Conservation (phyloP, 2,113 vertebrate genomes). For the Grammomys dolichurus region DNA sequence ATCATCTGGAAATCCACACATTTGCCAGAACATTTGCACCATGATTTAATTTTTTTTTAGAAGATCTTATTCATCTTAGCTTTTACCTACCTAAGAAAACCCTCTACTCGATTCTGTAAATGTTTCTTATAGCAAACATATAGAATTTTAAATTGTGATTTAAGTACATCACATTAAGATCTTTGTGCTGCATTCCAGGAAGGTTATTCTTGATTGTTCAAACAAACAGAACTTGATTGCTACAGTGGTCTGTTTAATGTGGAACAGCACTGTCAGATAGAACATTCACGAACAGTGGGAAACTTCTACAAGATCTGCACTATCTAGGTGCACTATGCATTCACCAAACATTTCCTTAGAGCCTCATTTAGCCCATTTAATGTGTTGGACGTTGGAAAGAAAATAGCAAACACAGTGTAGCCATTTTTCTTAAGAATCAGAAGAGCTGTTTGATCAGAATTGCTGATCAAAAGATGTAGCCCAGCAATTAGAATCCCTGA, state of each 20-base stretch:
- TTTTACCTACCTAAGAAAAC: background rate
- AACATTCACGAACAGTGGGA: background rate
- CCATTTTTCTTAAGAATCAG: background rate
- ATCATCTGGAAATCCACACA: background rate
- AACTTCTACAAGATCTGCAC: background rate
- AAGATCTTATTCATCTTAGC: background rate
- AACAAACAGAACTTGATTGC: background rate
- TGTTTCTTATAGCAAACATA: background rate
- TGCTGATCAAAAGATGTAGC: too few relatives aligned
- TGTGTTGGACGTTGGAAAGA: background rate
- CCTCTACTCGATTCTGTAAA: background rate
- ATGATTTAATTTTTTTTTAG: background rate
- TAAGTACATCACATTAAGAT: background rate
- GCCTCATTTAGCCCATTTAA: background rate
- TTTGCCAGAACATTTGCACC: background rate
- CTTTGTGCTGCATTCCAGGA: background rate
- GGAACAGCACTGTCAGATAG: background rate
- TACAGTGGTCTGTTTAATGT: background rate
- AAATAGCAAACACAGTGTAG: background rate
- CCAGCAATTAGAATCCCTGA: background rate
- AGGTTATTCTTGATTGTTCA: background rate
- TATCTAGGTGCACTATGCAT: background rate
- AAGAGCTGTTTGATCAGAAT: background rate
- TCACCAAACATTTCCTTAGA: background rate
- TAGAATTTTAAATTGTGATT: background rate